Conservation (phyloP, 1,140 invertebrate species). For the Papilio dardanus region DNA sequence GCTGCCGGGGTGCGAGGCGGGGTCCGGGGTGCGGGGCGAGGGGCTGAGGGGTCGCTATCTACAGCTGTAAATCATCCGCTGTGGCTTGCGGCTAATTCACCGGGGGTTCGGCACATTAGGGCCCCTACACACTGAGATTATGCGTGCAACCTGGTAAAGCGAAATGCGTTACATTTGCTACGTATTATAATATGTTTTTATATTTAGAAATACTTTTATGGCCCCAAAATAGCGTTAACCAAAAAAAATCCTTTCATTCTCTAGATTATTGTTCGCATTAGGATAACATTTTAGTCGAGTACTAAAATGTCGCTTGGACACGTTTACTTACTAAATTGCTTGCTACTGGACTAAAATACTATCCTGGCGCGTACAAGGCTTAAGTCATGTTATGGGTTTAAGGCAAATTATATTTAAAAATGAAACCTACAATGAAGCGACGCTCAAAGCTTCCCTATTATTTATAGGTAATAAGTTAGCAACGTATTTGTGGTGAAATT, state of each 20-base stretch:
- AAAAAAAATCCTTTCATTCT: too few species aligned
- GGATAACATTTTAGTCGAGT: too few species aligned
- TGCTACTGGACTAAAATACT: too few species aligned
- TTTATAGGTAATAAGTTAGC: neutral
- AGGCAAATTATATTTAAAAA: too few species aligned
- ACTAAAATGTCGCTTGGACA: too few species aligned
- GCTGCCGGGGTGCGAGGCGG: neutral
- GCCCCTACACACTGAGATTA: neutral
- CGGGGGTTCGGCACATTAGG: neutral
- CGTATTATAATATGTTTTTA: neutral
- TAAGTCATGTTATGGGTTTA: too few species aligned
- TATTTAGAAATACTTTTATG: neutral
- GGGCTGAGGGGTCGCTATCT: neutral
- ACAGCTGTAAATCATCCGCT: conserved; percentile 21
- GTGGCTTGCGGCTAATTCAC: conserved; percentile 26
- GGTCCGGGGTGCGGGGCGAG: neutral
- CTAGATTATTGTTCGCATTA: too few species aligned
- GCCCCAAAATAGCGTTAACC: too few species aligned
- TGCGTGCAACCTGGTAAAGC: neutral
- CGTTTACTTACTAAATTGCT: too few species aligned
- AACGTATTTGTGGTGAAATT: neutral
- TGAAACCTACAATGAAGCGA: too few species aligned
- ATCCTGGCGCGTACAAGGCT: too few species aligned
- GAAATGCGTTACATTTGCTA: neutral
- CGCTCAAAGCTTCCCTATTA: neutral